Percentiles rank a stretch among this genome's conserved stretches.
Evolutionary conservation across 2,888 invertebrate species (phyloP).

Genomic region (Azorinus chamasolen): DNA sequence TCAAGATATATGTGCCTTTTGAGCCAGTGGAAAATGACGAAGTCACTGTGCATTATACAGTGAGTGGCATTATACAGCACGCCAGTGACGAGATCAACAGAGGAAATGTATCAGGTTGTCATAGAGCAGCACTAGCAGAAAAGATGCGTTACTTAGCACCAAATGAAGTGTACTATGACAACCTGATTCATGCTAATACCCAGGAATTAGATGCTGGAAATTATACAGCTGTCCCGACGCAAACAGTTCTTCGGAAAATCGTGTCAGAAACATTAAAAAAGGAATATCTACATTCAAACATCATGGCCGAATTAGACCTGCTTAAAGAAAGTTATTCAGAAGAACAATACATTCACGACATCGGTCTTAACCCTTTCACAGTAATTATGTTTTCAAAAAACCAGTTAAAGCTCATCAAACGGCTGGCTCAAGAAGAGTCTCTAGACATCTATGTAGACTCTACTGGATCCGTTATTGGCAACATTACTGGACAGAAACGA

Average conservation of each 20-base stretch:
- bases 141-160: neutral
- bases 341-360: neutral
- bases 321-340: conserved; percentile 4
- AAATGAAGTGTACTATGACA: neutral
- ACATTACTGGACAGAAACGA: conserved; percentile 26
- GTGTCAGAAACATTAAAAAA: conserved; percentile 12
- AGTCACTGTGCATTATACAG: neutral
- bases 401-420: neutral
- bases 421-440: no score
- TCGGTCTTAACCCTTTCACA: conserved; percentile 1
- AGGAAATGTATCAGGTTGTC: neutral
- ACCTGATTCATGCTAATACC: neutral
- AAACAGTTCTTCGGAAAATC: neutral
- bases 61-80: neutral
- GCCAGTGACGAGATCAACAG: conserved; percentile 1
- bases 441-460: no score
- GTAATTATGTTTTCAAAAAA: neutral
- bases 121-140: neutral
- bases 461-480: no score
- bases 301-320: conserved; percentile 8
- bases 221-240: conserved; percentile 7
- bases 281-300: conserved; percentile 10
- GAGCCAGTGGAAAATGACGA: neutral
- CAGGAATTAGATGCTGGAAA: neutral
- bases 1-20: neutral